These are phyloP conservation scores for Rhinolophus ferrumequinum DNA, from an alignment of 2,113 vertebrate species.

Conservation along the genomic window DNA sequence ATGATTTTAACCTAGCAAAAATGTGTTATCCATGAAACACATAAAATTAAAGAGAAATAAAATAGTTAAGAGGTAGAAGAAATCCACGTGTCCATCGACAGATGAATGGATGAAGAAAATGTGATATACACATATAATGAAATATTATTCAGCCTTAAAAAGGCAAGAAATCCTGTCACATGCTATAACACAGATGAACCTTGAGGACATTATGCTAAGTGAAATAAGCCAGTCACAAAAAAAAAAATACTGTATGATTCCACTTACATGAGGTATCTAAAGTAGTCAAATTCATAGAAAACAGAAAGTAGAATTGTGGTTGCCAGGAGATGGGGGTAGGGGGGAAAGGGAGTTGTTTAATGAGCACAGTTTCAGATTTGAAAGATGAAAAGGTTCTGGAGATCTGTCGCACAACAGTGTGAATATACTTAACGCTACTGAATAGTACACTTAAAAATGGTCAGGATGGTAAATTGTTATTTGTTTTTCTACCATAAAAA, in stretches of 20 bases:
- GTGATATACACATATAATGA: not conserved
- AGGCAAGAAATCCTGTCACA: not conserved
- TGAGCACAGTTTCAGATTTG: not conserved
- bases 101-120: not conserved
- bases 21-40: not conserved
- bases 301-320: not conserved
- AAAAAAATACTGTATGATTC: not conserved
- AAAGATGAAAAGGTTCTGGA: not conserved
- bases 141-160: conserved; percentile 43
- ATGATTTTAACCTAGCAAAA: conserved; percentile 36
- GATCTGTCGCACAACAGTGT: not conserved
- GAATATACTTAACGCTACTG: not conserved
- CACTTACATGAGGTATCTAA: not conserved
- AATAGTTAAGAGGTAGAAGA: not conserved
- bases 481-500: not conserved
- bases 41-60: conserved; percentile 34
- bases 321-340: not conserved
- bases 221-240: conserved; percentile 42
- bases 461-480: not conserved
- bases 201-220: not conserved
- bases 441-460: not conserved
- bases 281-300: not conserved
- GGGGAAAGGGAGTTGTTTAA: not conserved
- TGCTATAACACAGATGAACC: not conserved
- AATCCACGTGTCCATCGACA: not conserved